Evolutionary conservation across 1,140 invertebrate species (phyloP), one percentile per base, ranked within the genome.

Genomic region (Scaptodrosophila lebanonensis): DNA sequence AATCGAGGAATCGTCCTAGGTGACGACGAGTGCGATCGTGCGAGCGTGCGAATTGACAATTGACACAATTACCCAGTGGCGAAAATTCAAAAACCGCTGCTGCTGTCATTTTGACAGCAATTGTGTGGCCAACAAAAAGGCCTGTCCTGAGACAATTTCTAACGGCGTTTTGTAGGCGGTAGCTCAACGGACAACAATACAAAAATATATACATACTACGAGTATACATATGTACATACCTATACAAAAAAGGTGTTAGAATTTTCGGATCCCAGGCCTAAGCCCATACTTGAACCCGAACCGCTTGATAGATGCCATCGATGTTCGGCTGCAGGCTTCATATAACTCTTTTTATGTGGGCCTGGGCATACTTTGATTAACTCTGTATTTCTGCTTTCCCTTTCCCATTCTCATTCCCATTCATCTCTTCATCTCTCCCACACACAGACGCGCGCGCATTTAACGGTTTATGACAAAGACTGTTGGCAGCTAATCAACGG

Each of bases 101-200:
- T 47, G 38, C 16, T 58, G 36, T 39, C 67, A 72, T 48, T 68
- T 68, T 77, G 72, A 77, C 72, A 79, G 53, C 70, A 39, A 75
- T 75, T 75, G 70, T 75, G 11, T 47, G 25, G 18, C 33, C 35
- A 61, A 75, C 67, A 70, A 72, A 65, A 44, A 20, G 65, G 29
- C 22, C n/a, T n/a, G n/a, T 33, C 35, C 42, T 52, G 45, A 49
- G 38, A 42, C 33, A 43, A 17, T 39, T 43, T 45, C 54, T 72
- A 82, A 79, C 75, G 75, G 72, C 48, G 68, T 79, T 79, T 82
- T 25, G 73, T 82, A 79, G 73, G 73, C 68, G 69, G 64, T 73
- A 67, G 53, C 39, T 8, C 20, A 7, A 50, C 20, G 25, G 22
- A 50, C 52, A 60, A 65, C 39, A 54, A 30, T 43, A 63, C 50